Evolutionary conservation across 2,888 invertebrate genomes (phyloP).

Genomic region (Plagiodera versicolora): DNA sequence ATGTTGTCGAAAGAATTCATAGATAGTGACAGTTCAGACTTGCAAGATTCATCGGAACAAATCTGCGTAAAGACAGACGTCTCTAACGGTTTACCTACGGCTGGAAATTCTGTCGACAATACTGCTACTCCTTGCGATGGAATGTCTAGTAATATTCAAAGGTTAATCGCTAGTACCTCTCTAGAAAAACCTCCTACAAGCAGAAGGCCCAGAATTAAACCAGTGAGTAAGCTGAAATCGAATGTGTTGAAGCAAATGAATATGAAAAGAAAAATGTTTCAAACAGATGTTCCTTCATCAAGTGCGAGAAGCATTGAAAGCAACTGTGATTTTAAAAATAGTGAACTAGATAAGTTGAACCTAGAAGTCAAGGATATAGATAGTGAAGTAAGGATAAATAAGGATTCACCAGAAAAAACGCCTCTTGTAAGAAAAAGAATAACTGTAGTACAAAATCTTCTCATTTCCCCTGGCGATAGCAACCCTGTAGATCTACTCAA

Average conservation of each 20-base stretch:
- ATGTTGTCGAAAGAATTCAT: neutral
- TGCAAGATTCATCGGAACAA: neutral
- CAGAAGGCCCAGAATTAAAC: constrained; percentile 9
- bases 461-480: constrained; percentile 22
- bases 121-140: neutral
- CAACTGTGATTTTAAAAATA: constrained; percentile 18
- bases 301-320: neutral
- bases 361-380: neutral
- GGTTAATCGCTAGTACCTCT: neutral
- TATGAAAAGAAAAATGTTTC: constrained; percentile 22
- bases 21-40: neutral
- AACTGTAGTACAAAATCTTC: constrained; percentile 28
- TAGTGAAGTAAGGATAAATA: neutral
- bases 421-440: constrained; percentile 20
- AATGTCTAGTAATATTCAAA: neutral
- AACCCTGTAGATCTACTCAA: constrained; percentile 15
- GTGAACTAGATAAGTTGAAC: constrained; percentile 4
- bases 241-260: constrained; percentile 24
- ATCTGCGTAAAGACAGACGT: neutral
- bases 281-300: neutral
- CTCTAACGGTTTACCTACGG: neutral
- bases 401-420: neutral
- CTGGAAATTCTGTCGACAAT: neutral
- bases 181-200: neutral
- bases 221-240: constrained; percentile 21